Base-by-base conservation (phyloP, 2,888 invertebrate genomes). In the Rambutsinella grinnellia region DNA sequence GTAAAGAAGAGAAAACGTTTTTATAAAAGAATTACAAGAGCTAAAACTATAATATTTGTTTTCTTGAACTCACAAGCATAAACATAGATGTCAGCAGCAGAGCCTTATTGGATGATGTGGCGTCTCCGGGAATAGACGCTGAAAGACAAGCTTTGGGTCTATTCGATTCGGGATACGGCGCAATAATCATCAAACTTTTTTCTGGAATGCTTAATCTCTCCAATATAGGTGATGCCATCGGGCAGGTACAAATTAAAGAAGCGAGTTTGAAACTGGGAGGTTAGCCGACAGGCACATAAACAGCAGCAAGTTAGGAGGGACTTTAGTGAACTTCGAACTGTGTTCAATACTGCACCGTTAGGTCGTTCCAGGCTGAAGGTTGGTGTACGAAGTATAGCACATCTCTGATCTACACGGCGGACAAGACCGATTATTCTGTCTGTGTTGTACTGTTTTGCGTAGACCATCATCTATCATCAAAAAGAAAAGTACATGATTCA, bases 371-470 rank as follows among this genome's bases (percentile, higher is more conserved):
- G 61, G 49, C 67, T 69, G 51, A 75, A 80, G 28, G 54, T 57
- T n/a, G 79, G 72, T 5, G 79, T 56, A 49, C 66, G 56, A 51
- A 46, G 70, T 21, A 67, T 17, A 15, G 62, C 61, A 51, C 80
- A 75, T 26, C 68, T 58, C 26, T 68, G 71, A 24, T 71, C 51
- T 23, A 78, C 72, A 15, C 58, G 49, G 3, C 80, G 67, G 2
- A 80, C 76, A 10, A 80, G 54, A n/a, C 80, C 80, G n/a, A 80
- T 63, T 8, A 78, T 72, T 66, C 69, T 80, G 56, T 80, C 80
- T 2, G 71, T 56, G 10, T 27, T 36, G 53, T 71, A 74, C 57
- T 78, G 76, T 36, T 69, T 75, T 13, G 68, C 76, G 27, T 80
- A 80, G 13, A 80, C 80, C 62, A 80, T 60, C 80, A 80, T 80